Evolutionary conservation across 1,140 invertebrate genomes (phyloP), one percentile per base, ranked within the genome.

Genomic region (Acromyrmex charruanus): DNA sequence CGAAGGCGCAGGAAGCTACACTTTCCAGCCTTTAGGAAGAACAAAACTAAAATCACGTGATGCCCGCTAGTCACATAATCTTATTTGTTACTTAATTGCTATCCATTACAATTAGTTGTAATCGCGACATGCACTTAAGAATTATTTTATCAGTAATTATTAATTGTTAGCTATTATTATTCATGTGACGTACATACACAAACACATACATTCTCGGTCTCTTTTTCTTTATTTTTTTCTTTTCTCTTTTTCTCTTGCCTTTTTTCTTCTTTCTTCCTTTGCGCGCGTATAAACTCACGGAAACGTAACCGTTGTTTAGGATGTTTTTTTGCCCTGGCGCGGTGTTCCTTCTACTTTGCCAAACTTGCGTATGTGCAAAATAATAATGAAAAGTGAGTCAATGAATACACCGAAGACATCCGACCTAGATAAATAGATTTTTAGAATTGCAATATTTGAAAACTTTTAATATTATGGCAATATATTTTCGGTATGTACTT

Each of bases 11-110:
- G 95, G 80, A 96, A 95, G 88, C 90, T 95, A 28, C 93, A 95
- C 75, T 95, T 96, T 79, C 94, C 95, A 6, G 93, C 89, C 28
- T 95, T 95, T 69, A 91, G 92, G 77, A 95, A 95, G 87, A 94
- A 92, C 79, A 95, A 95, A 80, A 89, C 91, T 74, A 95, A 95
- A 88, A 89, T 94, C 71, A 94, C 95, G 94, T 95, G 95, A 95
- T 95, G 90, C 68, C 9, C 65, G 39, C 90, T 91, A 89, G 89
- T 90, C 85, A 88, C 82, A 85, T 69, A 85, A 89, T 85, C 55
- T 75, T 59, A 63, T 77, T 90, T 80, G 69, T 89, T 90, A 90
- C 89, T 90, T 90, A 90, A 89, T 69, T 75, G 72, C 85, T 87
- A 87, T 69, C 85, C 71, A 53, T 87, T 77, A 77, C 71, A 75